Evolutionary conservation across 1,140 invertebrate genomes (phyloP).

Genomic region (Periplaneta americana): DNA sequence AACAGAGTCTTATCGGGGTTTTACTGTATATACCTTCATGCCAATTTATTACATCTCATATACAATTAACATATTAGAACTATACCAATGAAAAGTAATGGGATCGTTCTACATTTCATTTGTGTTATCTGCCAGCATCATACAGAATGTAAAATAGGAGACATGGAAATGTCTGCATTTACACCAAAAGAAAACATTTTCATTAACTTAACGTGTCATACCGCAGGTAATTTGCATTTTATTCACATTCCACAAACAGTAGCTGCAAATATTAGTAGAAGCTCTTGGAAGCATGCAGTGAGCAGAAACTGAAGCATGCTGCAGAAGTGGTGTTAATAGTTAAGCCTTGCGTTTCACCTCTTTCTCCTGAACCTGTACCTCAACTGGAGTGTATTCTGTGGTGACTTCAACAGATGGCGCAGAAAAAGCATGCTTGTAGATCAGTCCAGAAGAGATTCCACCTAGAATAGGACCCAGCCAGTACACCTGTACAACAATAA

Average conservation of each 20-base stretch:
- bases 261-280: background rate
- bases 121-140: no score
- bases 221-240: no score
- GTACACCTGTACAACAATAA: slow-evolving; percentile 57
- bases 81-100: no score
- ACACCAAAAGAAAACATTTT: no score
- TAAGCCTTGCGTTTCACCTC: background rate
- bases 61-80: no score
- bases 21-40: no score
- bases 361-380: slow-evolving; percentile 41
- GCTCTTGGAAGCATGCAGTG: background rate
- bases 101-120: no score
- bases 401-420: slow-evolving; percentile 39
- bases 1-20: no score
- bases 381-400: slow-evolving; percentile 44
- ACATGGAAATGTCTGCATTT: no score
- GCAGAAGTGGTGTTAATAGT: background rate
- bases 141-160: no score
- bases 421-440: slow-evolving; percentile 66
- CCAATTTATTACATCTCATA: no score
- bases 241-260: background rate
- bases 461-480: slow-evolving; percentile 83
- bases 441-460: slow-evolving; percentile 64
- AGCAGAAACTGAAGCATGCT: background rate
- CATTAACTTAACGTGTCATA: no score